Conservation (phyloP, 1,140 invertebrate species). For the Drosophila grimshawi region DNA sequence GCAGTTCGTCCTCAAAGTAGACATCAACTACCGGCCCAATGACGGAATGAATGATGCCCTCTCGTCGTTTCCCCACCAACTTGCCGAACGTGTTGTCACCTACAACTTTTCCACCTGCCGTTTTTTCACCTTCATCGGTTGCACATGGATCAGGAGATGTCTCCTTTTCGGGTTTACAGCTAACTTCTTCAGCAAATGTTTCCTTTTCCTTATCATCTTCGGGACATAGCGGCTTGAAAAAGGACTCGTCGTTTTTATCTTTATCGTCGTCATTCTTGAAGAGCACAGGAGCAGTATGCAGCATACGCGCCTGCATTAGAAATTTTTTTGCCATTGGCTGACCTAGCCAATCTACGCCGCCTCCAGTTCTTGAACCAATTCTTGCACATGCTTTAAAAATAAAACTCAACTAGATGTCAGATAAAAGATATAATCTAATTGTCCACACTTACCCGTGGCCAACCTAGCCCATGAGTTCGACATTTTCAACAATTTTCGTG, state of each 20-base stretch:
- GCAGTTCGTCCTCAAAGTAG: constrained; percentile 91
- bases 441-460: constrained; percentile 30
- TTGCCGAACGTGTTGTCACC: neutral
- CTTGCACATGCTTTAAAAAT: constrained; percentile 11
- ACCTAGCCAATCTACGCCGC: neutral
- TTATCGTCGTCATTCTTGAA: constrained; percentile 1
- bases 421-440: neutral
- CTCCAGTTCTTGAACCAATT: constrained; percentile 19
- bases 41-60: constrained; percentile 85
- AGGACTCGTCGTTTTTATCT: constrained; percentile 3
- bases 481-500: constrained; percentile 31
- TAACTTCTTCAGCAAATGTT: neutral
- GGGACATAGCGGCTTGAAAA: neutral
- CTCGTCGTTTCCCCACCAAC: constrained; percentile 35
- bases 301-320: constrained; percentile 16
- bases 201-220: constrained; percentile 18
- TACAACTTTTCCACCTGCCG: neutral
- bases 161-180: neutral
- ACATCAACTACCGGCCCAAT: constrained; percentile 96
- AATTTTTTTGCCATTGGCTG: neutral
- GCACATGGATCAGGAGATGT: neutral
- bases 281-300: constrained; percentile 9
- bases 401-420: no score
- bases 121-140: neutral
- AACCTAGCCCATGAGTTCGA: constrained; percentile 35